phyloP scores from a whole-genome alignment of 2,888 invertebrate species.

The Antitype chi region DNA sequence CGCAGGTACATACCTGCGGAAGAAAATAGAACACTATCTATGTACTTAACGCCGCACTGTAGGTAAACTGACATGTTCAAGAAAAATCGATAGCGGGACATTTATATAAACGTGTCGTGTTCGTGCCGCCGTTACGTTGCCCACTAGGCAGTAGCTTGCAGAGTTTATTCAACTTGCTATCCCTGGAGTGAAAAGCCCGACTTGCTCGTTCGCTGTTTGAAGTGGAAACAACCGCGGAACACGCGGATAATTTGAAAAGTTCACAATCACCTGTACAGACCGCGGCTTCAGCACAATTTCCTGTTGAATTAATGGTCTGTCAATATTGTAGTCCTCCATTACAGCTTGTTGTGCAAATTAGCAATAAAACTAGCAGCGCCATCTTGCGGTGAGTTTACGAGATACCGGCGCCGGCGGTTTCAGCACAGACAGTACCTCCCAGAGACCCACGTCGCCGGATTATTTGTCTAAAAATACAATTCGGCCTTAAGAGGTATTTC shows the following conservation, averaged over 20 bases:
- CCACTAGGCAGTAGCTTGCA: conserved; percentile 65
- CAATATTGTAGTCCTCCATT: conserved; percentile 89
- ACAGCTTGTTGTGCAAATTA: conserved; percentile 87
- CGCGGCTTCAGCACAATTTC: conserved; percentile 89
- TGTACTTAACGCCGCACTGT: conserved; percentile 22
- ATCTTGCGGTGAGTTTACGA: conserved; percentile 86
- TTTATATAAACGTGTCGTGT: conserved; percentile 59
- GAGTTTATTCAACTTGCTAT: conserved; percentile 79
- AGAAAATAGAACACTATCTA: conserved; percentile 8
- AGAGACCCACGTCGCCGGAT: conserved; percentile 28
- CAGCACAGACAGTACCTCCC: conserved; percentile 36
- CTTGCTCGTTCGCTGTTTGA: conserved; percentile 76
- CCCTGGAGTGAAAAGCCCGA: conserved; percentile 72
- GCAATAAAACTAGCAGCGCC: conserved; percentile 86
- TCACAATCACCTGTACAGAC: conserved; percentile 88
- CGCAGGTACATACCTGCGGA: conserved; percentile 10
- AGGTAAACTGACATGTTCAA: conserved; percentile 46
- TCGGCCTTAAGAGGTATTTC: conserved; percentile 25
- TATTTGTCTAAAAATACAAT: conserved; percentile 47
- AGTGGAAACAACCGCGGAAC: conserved; percentile 84
- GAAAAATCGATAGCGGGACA: conserved; percentile 62
- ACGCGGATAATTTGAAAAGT: conserved; percentile 90
- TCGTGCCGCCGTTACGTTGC: conserved; percentile 51
- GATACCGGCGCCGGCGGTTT: conserved; percentile 75
- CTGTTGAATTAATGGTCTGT: conserved; percentile 90